Evolutionary conservation across 2,797 vertebrate genomes (phyloP).

Genomic region (Clarias platycephalus): DNA sequence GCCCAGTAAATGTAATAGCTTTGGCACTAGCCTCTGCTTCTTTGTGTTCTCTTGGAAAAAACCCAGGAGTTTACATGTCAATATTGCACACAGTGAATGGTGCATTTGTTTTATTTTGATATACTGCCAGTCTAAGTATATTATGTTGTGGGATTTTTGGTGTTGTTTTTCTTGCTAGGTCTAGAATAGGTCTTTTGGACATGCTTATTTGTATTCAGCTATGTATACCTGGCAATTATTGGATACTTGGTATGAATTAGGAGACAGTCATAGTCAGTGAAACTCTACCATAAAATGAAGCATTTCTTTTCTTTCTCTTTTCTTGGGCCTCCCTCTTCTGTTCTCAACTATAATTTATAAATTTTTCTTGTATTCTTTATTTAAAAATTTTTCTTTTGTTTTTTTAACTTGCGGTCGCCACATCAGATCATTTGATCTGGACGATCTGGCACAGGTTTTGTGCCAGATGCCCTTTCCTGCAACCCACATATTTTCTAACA

Average conservation of each 20-base stretch:
- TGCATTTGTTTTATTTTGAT: constrained; percentile 29
- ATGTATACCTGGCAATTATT: background rate
- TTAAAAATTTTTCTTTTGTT: background rate
- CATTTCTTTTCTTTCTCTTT: background rate
- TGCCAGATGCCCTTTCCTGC: too few species aligned
- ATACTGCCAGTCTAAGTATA: background rate
- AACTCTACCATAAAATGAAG: background rate
- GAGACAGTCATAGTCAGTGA: background rate
- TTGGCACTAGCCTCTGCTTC: constrained; percentile 9
- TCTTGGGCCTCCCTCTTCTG: background rate
- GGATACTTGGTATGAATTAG: background rate
- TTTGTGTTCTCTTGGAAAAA: constrained; percentile 1
- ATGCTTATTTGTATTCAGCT: background rate
- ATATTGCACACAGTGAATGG: constrained; percentile 13
- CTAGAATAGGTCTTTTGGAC: background rate
- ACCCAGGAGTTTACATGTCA: constrained; percentile 18
- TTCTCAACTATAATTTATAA: too few species aligned
- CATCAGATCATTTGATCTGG: too few species aligned
- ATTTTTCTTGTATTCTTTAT: background rate
- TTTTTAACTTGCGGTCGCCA: too few species aligned
- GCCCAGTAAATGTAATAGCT: background rate
- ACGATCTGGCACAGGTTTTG: too few species aligned
- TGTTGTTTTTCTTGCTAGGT: background rate
- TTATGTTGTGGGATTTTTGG: background rate
- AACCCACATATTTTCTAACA: too few species aligned